phyloP scores from a whole-genome alignment of 2,113 vertebrate species.

The Talpa occidentalis region DNA sequence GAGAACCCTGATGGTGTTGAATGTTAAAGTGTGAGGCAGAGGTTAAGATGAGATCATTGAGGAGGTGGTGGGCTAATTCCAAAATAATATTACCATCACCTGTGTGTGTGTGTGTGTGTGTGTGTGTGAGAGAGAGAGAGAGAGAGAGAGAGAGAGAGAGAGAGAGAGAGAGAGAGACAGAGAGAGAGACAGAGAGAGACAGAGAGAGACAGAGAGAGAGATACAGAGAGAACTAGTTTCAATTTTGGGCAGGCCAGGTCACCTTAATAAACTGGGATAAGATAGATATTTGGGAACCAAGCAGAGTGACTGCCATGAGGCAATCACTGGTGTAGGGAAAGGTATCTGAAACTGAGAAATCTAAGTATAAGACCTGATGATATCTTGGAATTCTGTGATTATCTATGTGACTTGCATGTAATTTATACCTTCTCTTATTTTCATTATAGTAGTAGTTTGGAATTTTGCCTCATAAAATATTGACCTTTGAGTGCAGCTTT shows the following conservation, averaged over 20 bases:
- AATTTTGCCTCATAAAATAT: not conserved
- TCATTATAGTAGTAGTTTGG: not conserved
- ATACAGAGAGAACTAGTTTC: no score
- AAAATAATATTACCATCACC: not conserved
- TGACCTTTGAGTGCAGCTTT: not conserved
- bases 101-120: not conserved
- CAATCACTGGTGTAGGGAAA: not conserved
- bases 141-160: no score
- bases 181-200: no score
- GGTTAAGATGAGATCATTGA: not conserved
- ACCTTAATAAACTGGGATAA: not conserved
- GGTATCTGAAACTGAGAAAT: not conserved
- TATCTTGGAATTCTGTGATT: not conserved
- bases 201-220: no score
- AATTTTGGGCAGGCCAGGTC: not conserved
- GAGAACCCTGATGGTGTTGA: not conserved
- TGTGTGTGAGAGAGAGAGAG: rapidly evolving
- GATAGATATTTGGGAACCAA: not conserved
- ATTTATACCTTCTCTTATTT: not conserved
- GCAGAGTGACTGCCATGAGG: not conserved
- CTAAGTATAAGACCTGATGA: not conserved
- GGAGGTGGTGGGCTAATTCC: not conserved
- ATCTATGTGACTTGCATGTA: not conserved
- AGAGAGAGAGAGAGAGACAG: no score
- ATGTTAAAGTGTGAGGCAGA: not conserved